Conservation (phyloP, 2,113 vertebrate species). For the Pluvianellus socialis region DNA sequence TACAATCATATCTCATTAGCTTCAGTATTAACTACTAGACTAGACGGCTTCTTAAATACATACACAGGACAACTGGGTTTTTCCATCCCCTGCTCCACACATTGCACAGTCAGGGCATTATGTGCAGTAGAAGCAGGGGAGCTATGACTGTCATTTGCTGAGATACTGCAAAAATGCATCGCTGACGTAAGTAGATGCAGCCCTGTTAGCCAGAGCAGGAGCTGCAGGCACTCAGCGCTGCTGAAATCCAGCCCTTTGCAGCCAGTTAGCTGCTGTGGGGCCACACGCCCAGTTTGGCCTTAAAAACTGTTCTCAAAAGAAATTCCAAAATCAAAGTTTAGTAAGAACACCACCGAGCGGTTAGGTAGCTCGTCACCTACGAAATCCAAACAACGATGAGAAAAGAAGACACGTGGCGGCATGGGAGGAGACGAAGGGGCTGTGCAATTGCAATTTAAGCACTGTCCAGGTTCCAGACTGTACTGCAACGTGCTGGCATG, state of each 20-base stretch:
- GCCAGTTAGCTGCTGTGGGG: background rate
- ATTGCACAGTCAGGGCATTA: background rate
- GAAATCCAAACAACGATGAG: background rate
- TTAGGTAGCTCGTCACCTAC: background rate
- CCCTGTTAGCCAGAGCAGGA: background rate
- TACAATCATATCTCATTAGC: background rate
- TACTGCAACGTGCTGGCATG: background rate
- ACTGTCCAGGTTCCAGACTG: background rate
- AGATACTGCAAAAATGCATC: slow-evolving; percentile 42
- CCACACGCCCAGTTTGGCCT: background rate
- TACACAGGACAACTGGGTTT: background rate
- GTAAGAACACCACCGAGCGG: background rate
- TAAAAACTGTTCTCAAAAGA: background rate
- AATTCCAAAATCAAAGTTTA: background rate
- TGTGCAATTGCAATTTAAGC: background rate
- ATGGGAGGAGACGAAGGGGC: background rate
- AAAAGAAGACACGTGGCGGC: background rate
- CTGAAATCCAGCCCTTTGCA: background rate
- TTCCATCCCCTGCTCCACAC: background rate
- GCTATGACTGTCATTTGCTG: slow-evolving; percentile 40
- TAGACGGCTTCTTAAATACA: slow-evolving; percentile 27
- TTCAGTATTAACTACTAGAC: background rate
- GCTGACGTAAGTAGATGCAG: slow-evolving; percentile 19
- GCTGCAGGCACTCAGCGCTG: background rate
- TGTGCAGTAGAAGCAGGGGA: background rate